These are phyloP conservation scores for Mechanitis messenoides DNA, from an alignment of 2,888 invertebrate genomes.

Conservation along the genomic window DNA sequence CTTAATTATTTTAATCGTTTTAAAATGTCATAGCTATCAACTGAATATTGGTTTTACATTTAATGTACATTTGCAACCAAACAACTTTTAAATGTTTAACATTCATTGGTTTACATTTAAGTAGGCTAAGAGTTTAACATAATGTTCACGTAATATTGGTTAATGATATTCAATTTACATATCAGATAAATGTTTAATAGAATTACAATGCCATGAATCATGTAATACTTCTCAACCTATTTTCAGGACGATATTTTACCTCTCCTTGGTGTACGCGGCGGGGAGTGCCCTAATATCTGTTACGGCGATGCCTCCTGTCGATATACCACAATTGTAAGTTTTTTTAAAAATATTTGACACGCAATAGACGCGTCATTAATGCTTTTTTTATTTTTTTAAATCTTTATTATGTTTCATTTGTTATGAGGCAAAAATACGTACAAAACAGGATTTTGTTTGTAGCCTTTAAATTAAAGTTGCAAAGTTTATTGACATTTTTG, in stretches of 20 bases:
- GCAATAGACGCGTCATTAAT: no score
- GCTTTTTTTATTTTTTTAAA: no score
- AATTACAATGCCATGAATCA: not conserved
- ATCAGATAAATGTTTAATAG: no score
- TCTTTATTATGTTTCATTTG: no score
- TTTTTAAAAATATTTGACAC: not conserved
- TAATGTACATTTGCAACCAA: not conserved
- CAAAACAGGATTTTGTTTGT: no score
- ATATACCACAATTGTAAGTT: conserved; percentile 77
- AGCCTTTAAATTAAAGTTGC: no score
- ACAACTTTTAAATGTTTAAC: not conserved
- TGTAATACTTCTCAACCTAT: conserved; percentile 17
- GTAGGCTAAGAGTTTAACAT: conserved; percentile 1
- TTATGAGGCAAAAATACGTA: no score
- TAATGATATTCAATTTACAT: not conserved
- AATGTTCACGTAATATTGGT: conserved; percentile 3
- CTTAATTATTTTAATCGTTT: not conserved
- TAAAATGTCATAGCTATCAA: no score
- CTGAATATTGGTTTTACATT: not conserved
- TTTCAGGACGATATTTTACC: conserved; percentile 87
- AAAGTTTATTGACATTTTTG: no score
- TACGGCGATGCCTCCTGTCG: conserved; percentile 78
- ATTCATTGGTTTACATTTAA: not conserved
- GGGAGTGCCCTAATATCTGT: conserved; percentile 88
- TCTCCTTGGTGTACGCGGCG: conserved; percentile 89